Evolutionary conservation across 2,113 vertebrate genomes (phyloP).

Genomic region (Gymnogyps californianus): DNA sequence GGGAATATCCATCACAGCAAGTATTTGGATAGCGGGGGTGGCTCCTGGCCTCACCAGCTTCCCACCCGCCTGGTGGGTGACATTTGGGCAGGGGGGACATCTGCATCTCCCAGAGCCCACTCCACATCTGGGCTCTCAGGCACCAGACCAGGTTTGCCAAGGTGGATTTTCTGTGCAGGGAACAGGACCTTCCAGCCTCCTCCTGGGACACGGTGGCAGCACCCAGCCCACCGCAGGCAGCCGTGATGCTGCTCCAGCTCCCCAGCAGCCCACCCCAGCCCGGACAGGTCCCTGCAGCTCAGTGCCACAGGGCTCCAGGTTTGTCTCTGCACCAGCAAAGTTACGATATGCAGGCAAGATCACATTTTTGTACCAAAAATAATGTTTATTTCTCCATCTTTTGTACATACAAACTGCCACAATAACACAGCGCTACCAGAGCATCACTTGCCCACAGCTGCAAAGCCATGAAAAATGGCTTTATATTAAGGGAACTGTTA

Average conservation of each 20-base stretch:
- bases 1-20: background rate
- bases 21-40: background rate
- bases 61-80: background rate
- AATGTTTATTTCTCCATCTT: background rate
- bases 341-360: background rate
- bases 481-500: background rate
- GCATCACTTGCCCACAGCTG: background rate
- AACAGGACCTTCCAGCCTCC: background rate
- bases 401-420: background rate
- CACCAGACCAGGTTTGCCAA: background rate
- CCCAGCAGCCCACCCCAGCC: background rate
- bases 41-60: background rate
- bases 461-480: background rate
- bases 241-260: background rate
- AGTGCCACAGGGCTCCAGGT: background rate
- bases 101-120: background rate
- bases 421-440: background rate
- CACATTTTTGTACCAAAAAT: background rate
- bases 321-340: background rate
- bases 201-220: background rate
- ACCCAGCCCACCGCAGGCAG: background rate
- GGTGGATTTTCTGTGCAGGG: background rate
- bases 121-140: background rate
- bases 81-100: background rate
- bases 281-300: background rate